Evolutionary conservation across 2,888 invertebrate species (phyloP), one percentile per base, ranked within the genome.

Genomic region (Leptopilina syphax): DNA sequence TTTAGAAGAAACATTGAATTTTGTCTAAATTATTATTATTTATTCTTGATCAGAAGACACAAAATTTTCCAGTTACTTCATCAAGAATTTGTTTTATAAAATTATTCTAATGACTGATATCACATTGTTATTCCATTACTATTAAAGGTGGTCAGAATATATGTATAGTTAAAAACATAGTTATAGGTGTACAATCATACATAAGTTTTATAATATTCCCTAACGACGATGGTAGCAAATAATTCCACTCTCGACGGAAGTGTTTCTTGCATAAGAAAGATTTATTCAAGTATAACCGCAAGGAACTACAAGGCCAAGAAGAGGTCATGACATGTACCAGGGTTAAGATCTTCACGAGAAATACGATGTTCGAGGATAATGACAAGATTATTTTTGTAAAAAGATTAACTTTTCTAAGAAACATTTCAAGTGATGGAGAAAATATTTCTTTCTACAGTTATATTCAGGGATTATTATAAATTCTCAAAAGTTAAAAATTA

Each of bases 211-310:
- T 34, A 34, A 68, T 47, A 18, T 50, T 24, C 34, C 27, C 57
- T 57, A 34, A 50, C 50, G 8, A 24, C 2, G 65, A 65, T 70
- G 54, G 6, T 13, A 57, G 34, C n/a, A 18, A 57, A n/a, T 41
- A 57, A 10, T 41, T 73, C 9, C 9, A 73, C 34, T 8, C 57
- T 8, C 57, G 34, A 5, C 34, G 34, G 10, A 73, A 73, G n/a
- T 73, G 57, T 73, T 5, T 13, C 65, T 57, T n/a, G 34, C 57
- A 73, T 73, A 57, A 57, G 73, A 73, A 47, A 68, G 34, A 73
- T 73, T 34, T 73, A 73, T 73, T 73, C 34, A 73, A 6, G 57
- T 13, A 34, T 34, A 57, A 57, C 50, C 73, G 5, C 54, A 70
- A 73, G 8, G 34, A 41, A 47, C 24, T 54, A n/a, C 57, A 73